A percentile compares a stretch with the other conserved stretches of the same genome.
phyloP scores from a whole-genome alignment of 2,797 vertebrate species.

The Clarias pachynema region DNA sequence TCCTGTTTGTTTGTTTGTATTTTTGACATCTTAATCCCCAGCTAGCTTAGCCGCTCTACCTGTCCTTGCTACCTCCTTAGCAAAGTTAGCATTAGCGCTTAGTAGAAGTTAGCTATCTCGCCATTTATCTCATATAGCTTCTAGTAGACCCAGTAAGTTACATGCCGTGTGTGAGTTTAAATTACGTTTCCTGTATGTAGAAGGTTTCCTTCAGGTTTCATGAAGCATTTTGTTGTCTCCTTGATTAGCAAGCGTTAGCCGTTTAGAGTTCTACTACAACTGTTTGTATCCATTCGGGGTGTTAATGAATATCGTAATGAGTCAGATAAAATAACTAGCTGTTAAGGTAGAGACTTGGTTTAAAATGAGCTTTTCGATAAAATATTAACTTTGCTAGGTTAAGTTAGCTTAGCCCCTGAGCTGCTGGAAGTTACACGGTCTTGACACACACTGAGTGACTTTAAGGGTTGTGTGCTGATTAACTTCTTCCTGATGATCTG shows the following conservation, averaged over 20 bases:
- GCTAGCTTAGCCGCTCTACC: conserved; percentile 14
- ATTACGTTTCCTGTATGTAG: no score
- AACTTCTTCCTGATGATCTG: neutral
- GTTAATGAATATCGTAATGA: no score
- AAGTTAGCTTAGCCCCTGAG: neutral
- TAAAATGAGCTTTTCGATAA: neutral
- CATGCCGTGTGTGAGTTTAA: neutral
- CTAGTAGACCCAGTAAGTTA: no score
- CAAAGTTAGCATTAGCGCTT: conserved; percentile 11
- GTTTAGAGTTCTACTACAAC: neutral
- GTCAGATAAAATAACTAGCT: neutral
- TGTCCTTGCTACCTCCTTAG: conserved; percentile 2
- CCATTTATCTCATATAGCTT: neutral
- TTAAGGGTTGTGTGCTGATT: neutral
- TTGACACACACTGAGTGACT: neutral
- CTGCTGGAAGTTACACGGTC: neutral
- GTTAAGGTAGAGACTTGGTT: neutral
- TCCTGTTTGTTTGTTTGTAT: no score
- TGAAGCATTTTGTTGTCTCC: no score
- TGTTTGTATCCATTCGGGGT: neutral
- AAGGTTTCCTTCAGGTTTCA: neutral
- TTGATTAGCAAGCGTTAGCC: neutral
- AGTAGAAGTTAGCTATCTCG: neutral
- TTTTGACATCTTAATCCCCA: conserved; percentile 17
- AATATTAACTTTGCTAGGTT: neutral